Percentiles rank a stretch among this genome's conserved stretches.
These are phyloP conservation scores for Oryzias curvinotus DNA, from an alignment of 2,113 vertebrate genomes.

Conservation along the genomic window DNA sequence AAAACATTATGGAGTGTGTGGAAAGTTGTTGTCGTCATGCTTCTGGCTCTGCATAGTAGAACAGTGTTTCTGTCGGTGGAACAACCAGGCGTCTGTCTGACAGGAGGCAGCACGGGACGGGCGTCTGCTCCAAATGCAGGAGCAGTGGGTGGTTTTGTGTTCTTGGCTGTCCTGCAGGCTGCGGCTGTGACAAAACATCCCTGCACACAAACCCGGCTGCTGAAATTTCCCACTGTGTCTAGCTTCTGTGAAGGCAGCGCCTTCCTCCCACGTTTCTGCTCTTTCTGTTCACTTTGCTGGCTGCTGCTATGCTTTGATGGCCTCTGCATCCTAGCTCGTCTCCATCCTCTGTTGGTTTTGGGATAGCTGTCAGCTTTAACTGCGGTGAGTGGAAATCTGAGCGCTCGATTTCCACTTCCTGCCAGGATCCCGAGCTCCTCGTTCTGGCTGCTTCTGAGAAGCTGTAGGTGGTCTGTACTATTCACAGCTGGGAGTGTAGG, in stretches of 20 bases:
- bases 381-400: constrained; percentile 41
- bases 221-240: constrained; percentile 18
- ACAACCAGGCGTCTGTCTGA: not conserved
- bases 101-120: not conserved
- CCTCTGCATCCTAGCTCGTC: constrained; percentile 19
- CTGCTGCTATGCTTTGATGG: constrained; percentile 63
- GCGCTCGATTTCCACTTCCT: constrained; percentile 40
- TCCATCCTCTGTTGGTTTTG: constrained; percentile 63
- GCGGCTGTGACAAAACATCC: too few relatives aligned
- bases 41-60: not conserved
- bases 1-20: not conserved
- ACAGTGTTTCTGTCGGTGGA: constrained; percentile 1
- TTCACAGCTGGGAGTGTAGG: not conserved
- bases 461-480: not conserved
- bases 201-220: not conserved
- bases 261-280: constrained; percentile 42
- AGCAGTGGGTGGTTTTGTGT: not conserved
- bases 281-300: constrained; percentile 61
- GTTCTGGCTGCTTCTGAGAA: not conserved
- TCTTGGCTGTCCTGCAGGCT: constrained; percentile 5
- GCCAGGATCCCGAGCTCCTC: constrained; percentile 1
- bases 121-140: not conserved
- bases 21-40: not conserved
- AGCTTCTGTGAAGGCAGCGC: constrained; percentile 18
- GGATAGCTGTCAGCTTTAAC: constrained; percentile 55